Evolutionary conservation across 2,797 vertebrate species (phyloP), one percentile per base, ranked within the genome.

Genomic region (Chelon auratus): DNA sequence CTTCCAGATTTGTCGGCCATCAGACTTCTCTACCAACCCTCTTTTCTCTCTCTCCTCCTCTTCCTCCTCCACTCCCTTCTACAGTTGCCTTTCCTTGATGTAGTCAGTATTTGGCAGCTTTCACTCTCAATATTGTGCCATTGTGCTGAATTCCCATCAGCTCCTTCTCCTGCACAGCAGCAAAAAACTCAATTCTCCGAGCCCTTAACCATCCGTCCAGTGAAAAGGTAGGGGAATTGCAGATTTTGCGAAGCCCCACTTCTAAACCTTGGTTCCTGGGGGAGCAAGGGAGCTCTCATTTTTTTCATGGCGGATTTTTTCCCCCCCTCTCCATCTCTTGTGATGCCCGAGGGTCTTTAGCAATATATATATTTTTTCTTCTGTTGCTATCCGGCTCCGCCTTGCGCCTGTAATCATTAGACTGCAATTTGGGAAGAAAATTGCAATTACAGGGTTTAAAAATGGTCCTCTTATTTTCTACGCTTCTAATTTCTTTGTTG

Each of bases 341-440:
- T 22, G 39, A 24, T 48, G 79, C 82, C 74, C 39, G 24, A 77
- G 71, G 83, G 64, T 39, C 60, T 63, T 67, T 22, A 37, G 51
- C 18, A 66, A 17, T 72, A 55, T 80, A 59, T 80, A 59, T 59
- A 26, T 72, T 53, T 64, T 26, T 48, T 52, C 18, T 10, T 53
- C 18, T 74, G 55, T 80, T 89, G 74, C 78, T 88, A 83, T 89
- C 76, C 80, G 77, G 75, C 87, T 89, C 82, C 66, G 87, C 81
- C 78, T 89, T 63, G 13, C 74, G 78, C 33, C 68, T 82, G 78
- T 86, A 91, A 93, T 92, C 67, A 87, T 89, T 85, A 88, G 61
- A 58, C 76, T 62, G 60, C 82, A 91, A 85, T 92, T 93, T 93
- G 71, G 75, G 81, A 74, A 75, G 79, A 92, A 92, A 86, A 88